These are phyloP conservation scores for Nothura maculosa DNA, from an alignment of 2,797 vertebrate species.

Conservation along the genomic window DNA sequence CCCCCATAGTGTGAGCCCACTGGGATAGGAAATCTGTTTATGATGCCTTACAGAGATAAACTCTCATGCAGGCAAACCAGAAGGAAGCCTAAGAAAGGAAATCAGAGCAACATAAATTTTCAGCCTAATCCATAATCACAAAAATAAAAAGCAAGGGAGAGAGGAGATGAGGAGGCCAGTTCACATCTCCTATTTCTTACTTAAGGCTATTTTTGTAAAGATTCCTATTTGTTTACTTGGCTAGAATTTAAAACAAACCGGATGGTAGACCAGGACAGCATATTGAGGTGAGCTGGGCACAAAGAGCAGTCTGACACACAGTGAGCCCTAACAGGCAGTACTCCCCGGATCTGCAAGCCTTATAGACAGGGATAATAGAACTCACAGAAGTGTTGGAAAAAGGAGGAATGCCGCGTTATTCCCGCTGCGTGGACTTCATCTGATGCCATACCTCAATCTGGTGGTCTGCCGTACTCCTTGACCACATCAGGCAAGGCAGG, in stretches of 20 bases:
- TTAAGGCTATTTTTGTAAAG: not conserved
- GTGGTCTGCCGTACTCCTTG: not conserved
- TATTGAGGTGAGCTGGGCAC: not conserved
- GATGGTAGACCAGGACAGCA: not conserved
- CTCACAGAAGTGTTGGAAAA: not conserved
- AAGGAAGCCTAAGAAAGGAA: not conserved
- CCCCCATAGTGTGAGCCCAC: not conserved
- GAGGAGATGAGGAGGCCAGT: not conserved
- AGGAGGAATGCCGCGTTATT: not conserved
- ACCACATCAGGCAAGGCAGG: constrained; percentile 3
- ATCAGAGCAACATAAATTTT: not conserved
- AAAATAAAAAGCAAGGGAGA: not conserved
- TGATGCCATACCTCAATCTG: constrained; percentile 14
- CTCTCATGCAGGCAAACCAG: not conserved
- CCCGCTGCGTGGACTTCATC: not conserved
- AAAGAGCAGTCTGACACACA: not conserved
- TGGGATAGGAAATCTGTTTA: not conserved
- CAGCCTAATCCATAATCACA: not conserved
- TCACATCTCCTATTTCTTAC: not conserved
- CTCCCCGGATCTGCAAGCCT: not conserved
- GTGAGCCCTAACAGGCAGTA: not conserved
- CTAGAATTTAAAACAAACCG: not conserved
- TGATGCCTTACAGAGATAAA: not conserved
- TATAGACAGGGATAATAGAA: not conserved
- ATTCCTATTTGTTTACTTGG: not conserved